phyloP scores from a whole-genome alignment of 2,113 vertebrate genomes.

The Nanorana parkeri region DNA sequence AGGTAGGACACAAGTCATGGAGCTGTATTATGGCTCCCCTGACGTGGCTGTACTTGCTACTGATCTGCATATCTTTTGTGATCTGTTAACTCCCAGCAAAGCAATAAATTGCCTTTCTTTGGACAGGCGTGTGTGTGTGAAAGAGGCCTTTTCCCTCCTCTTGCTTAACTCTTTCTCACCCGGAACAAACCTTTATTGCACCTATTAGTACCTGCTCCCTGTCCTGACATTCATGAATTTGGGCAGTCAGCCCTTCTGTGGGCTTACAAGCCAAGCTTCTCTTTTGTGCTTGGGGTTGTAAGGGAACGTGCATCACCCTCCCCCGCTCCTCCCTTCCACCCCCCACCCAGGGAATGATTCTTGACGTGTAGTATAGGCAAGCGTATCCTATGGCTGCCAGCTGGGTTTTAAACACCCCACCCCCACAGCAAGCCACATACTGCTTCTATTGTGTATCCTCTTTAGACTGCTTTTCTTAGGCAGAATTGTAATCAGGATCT shows the following conservation, averaged over 20 bases:
- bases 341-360: constrained; percentile 46
- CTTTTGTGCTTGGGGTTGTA: constrained; percentile 54
- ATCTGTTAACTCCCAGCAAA: constrained; percentile 6
- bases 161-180: neutral
- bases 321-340: constrained; percentile 8
- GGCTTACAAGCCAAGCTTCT: constrained; percentile 43
- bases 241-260: neutral
- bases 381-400: constrained; percentile 57
- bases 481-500: constrained; percentile 43
- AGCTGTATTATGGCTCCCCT: neutral
- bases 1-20: neutral
- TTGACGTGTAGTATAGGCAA: constrained; percentile 57
- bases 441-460: constrained; percentile 52
- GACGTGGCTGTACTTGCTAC: constrained; percentile 1
- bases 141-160: neutral
- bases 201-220: constrained; percentile 17
- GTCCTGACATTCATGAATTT: neutral
- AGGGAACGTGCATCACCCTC: constrained; percentile 36
- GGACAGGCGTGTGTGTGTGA: constrained; percentile 8
- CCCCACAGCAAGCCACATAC: constrained; percentile 55
- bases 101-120: constrained; percentile 8
- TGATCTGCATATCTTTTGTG: neutral
- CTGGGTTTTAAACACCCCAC: constrained; percentile 54
- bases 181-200: neutral
- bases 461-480: constrained; percentile 30